These are phyloP conservation scores for Labia minor DNA, from an alignment of 2,888 invertebrate genomes.

Conservation along the genomic window DNA sequence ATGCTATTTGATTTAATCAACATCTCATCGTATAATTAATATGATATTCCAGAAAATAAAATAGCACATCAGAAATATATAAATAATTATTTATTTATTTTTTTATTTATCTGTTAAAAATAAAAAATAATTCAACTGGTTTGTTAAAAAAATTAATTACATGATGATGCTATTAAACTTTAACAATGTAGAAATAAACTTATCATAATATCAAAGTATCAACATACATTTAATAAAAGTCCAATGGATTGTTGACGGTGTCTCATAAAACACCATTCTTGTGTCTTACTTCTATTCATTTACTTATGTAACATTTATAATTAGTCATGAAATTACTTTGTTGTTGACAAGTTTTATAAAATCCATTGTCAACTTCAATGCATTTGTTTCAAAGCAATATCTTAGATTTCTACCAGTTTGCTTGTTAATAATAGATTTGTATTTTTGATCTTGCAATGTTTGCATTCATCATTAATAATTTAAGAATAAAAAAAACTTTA, in stretches of 20 bases:
- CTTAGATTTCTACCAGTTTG: slow-evolving; percentile 41
- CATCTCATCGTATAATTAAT: too few relatives aligned
- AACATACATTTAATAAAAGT: not conserved
- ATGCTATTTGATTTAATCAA: too few relatives aligned
- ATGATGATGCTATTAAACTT: not conserved
- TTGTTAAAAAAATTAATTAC: not conserved
- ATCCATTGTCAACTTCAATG: slow-evolving; percentile 27
- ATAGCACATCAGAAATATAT: not conserved
- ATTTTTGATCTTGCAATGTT: slow-evolving; percentile 40
- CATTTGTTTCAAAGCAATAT: slow-evolving; percentile 31
- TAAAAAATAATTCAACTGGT: not conserved
- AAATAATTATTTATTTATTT: not conserved
- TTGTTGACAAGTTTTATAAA: not conserved
- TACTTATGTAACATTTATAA: slow-evolving; percentile 18
- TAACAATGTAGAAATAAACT: not conserved
- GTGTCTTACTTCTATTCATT: slow-evolving; percentile 24
- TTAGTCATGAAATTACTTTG: slow-evolving; percentile 15
- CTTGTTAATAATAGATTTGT: slow-evolving; percentile 42
- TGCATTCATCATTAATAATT: slow-evolving; percentile 35
- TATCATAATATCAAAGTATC: not conserved
- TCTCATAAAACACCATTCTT: slow-evolving; percentile 26
- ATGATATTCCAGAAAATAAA: too few relatives aligned
- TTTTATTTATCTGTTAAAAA: not conserved
- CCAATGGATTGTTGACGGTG: slow-evolving; percentile 26
- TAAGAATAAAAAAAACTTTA: slow-evolving; percentile 40